Conservation (phyloP, 2,113 vertebrate genomes). For the Pipa parva region DNA sequence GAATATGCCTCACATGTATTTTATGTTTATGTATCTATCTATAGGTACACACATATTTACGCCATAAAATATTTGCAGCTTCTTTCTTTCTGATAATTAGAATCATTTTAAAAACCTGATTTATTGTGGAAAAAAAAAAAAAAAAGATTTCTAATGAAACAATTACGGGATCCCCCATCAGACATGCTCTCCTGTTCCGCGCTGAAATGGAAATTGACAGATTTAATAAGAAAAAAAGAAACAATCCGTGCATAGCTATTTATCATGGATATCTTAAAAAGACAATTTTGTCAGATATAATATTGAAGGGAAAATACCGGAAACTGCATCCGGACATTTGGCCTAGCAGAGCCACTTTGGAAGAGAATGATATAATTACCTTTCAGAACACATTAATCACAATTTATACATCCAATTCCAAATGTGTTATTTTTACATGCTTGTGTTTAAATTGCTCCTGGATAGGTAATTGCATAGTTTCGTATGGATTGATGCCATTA, state of each 20-base stretch:
- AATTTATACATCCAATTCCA: slow-evolving; percentile 34
- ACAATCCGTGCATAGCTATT: slow-evolving; percentile 29
- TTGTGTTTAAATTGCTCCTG: slow-evolving; percentile 11
- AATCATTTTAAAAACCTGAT: background rate
- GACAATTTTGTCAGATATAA: slow-evolving; percentile 34
- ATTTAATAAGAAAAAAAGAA: slow-evolving; percentile 11
- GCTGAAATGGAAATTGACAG: slow-evolving; percentile 26
- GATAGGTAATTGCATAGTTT: slow-evolving; percentile 35
- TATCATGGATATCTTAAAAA: slow-evolving; percentile 37
- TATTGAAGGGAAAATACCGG: slow-evolving; percentile 32
- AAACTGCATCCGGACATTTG: slow-evolving; percentile 29
- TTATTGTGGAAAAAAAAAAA: background rate
- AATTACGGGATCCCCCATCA: background rate
- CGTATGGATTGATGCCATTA: slow-evolving; percentile 14
- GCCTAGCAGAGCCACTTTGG: slow-evolving; percentile 28
- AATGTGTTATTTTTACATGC: slow-evolving; percentile 34
- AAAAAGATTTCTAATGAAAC: background rate
- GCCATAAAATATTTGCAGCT: too few relatives aligned
- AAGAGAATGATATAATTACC: slow-evolving; percentile 40
- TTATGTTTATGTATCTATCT: too few relatives aligned
- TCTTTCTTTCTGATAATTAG: too few relatives aligned
- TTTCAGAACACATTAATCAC: slow-evolving; percentile 54
- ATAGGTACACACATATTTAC: too few relatives aligned
- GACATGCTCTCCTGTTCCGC: background rate
- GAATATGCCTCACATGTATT: too few relatives aligned